Base-by-base conservation (phyloP, 2,888 invertebrate species). In the Acanthosepion lycidas region DNA sequence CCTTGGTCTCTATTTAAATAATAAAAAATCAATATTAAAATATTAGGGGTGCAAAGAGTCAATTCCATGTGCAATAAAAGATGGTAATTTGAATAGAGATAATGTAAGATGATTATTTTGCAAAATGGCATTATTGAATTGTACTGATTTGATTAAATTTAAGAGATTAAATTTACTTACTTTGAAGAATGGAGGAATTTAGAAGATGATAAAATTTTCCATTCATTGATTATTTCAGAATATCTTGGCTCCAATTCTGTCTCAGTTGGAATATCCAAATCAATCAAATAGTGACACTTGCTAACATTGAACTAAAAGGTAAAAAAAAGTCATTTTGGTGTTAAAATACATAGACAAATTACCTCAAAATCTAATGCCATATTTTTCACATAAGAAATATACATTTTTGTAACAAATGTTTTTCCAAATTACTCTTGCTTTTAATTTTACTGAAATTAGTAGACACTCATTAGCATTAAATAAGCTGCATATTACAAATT, bases 281-380 rank as follows among this genome's bases (percentile, higher is more conserved):
- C 99, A 94, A 99, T 98, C 51, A 99, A 97, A 97, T 98, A 99
- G 97, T 99, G 98, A 96, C 99, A 99, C 94, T 98, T 98, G 0
- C 98, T 98, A 15, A 98, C 98, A 95, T 98, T 98, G 95, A 98
- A 98, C 98, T 99, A 98, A 95, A 98, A 98, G 95, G 98, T 97
- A 64, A 94, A 78, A 55, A 55, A 59, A 59, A 59, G 59, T 59
- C 26, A 59, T 59, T 4, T 59, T 59, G 6, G 20, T 59, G 59
- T 6, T 23, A 59, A 23, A 59, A 59, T 59, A 59, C 6, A 59
- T 55, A 20, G 20, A 55, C 59, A 59, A 59, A 59, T 59, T 20
- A 59, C 59, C 20, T 59, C 59, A 59, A 23, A 59, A 20, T 23
- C 23, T 59, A 59, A 6, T 6, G 23, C 6, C 5, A 20, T 59